Percentiles rank a stretch among this genome's conserved stretches.
Evolutionary conservation across 2,797 vertebrate genomes (phyloP).

Genomic region (Hyperoplus lanceolatus): DNA sequence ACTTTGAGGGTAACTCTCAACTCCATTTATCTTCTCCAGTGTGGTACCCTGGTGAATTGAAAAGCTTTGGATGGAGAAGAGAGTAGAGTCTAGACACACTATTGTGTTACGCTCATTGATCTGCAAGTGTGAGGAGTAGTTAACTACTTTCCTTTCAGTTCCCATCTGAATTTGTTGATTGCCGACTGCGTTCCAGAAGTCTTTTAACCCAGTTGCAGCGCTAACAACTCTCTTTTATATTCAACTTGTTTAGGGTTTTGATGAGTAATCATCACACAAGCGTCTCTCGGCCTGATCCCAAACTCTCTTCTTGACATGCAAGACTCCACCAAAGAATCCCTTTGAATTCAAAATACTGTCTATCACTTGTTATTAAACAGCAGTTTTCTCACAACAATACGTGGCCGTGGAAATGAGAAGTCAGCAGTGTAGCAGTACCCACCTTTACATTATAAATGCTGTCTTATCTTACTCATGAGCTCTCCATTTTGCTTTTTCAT

Average conservation of each 20-base stretch:
- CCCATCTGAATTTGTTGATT: constrained; percentile 43
- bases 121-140: constrained; percentile 53
- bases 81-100: constrained; percentile 38
- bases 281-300: background rate
- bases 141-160: constrained; percentile 63
- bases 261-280: constrained; percentile 30
- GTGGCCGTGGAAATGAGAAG: constrained; percentile 41
- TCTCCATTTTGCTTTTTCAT: constrained; percentile 62
- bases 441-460: constrained; percentile 50
- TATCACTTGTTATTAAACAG: constrained; percentile 35
- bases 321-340: constrained; percentile 19
- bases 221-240: constrained; percentile 51
- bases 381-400: constrained; percentile 23
- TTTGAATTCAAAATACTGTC: constrained; percentile 45
- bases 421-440: constrained; percentile 13
- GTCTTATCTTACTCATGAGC: constrained; percentile 47
- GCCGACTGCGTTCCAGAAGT: constrained; percentile 26
- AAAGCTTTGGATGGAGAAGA: constrained; percentile 65
- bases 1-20: constrained; percentile 80
- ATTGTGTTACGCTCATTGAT: constrained; percentile 70
- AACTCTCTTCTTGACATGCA: constrained; percentile 32
- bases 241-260: constrained; percentile 48
- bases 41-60: constrained; percentile 75
- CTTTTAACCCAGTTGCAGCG: constrained; percentile 43
- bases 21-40: constrained; percentile 79